A percentile compares a stretch with the other conserved stretches of the same genome.
Evolutionary conservation across 1,140 invertebrate species (phyloP).

Genomic region (Drosophila varians): DNA sequence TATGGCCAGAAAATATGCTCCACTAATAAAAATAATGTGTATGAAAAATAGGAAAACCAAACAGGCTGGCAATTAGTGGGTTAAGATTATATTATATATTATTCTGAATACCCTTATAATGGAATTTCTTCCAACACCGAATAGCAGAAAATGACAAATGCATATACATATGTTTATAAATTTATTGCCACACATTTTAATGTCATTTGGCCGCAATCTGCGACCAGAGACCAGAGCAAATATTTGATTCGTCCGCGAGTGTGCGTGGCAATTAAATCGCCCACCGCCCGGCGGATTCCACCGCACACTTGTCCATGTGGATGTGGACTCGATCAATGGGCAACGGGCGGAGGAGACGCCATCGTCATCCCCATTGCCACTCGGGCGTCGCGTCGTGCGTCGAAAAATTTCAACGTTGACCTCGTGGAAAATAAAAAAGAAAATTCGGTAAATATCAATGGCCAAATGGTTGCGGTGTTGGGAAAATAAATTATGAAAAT

Average conservation of each 20-base stretch:
- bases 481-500: slow-evolving; percentile 73
- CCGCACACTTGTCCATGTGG: slow-evolving; percentile 5
- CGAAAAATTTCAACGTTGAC: slow-evolving; percentile 72
- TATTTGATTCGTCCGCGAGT: slow-evolving; percentile 49
- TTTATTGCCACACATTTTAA: slow-evolving; percentile 57
- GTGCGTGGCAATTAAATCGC: slow-evolving; percentile 60
- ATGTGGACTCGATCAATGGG: slow-evolving; percentile 39
- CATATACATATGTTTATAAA: slow-evolving; percentile 53
- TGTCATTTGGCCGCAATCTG: slow-evolving; percentile 54
- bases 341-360: slow-evolving; percentile 44
- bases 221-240: slow-evolving; percentile 42
- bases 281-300: slow-evolving; percentile 38
- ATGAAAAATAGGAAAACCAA: not conserved
- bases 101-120: slow-evolving; percentile 1
- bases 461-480: slow-evolving; percentile 48
- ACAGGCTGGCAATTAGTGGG: slow-evolving; percentile 8
- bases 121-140: slow-evolving; percentile 3
- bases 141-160: slow-evolving; percentile 15
- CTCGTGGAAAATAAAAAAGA: slow-evolving; percentile 55
- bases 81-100: not conserved
- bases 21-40: slow-evolving; percentile 52
- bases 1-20: slow-evolving; percentile 57
- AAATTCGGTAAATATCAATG: slow-evolving; percentile 55
- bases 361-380: slow-evolving; percentile 25
- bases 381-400: slow-evolving; percentile 50